These are phyloP conservation scores for Syngnathus scovelli DNA, from an alignment of 2,113 vertebrate genomes.

Conservation along the genomic window DNA sequence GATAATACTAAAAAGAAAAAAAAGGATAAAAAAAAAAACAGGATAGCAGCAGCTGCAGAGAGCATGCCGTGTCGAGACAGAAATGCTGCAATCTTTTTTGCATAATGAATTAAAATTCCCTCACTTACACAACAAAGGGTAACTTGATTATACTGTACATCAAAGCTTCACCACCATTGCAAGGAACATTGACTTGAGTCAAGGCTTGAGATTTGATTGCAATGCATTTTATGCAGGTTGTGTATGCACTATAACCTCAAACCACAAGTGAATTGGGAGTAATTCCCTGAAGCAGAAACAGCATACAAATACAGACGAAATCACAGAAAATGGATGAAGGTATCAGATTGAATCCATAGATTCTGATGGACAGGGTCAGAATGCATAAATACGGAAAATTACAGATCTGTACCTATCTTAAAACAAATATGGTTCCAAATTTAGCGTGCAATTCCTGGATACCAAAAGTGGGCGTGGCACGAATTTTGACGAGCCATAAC, in stretches of 20 bases:
- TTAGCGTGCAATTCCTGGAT: too few relatives aligned
- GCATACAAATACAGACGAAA: background rate
- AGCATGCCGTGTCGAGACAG: background rate
- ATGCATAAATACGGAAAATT: too few relatives aligned
- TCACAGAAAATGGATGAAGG: background rate
- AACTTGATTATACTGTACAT: background rate
- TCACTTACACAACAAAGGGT: conserved; percentile 1
- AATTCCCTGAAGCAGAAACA: background rate
- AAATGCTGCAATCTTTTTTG: background rate
- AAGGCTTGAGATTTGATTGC: background rate
- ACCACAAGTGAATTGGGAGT: background rate
- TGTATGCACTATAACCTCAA: background rate
- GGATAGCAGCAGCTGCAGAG: background rate
- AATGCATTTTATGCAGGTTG: background rate
- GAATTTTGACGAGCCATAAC: too few relatives aligned
- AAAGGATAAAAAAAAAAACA: background rate
- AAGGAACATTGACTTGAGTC: conserved; percentile 2
- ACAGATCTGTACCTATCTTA: too few relatives aligned
- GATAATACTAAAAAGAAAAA: background rate
- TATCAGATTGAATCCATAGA: too few relatives aligned
- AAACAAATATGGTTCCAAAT: too few relatives aligned
- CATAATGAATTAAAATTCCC: background rate
- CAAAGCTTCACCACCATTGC: background rate
- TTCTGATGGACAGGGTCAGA: too few relatives aligned
- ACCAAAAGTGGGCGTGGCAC: too few relatives aligned